Conservation (phyloP, 2,797 vertebrate genomes). For the Rallus crepitans region DNA sequence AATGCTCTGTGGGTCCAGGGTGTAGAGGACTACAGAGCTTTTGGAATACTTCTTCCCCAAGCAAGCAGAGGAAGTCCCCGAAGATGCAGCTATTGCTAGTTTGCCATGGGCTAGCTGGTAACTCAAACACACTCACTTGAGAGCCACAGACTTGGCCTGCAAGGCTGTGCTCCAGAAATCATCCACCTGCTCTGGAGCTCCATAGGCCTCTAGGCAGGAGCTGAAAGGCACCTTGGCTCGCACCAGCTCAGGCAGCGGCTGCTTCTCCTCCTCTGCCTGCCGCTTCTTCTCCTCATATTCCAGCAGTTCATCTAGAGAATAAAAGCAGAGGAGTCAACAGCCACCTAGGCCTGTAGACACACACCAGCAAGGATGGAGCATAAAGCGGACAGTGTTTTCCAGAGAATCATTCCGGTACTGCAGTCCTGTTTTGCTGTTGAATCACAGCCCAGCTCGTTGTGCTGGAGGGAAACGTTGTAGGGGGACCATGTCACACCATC, state of each 20-base stretch:
- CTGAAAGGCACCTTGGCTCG: constrained; percentile 96
- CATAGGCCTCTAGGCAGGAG: constrained; percentile 95
- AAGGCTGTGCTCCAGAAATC: constrained; percentile 99
- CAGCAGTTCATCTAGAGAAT: constrained; percentile 87
- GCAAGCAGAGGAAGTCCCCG: background rate
- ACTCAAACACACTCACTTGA: constrained; percentile 88
- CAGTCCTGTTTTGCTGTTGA: background rate
- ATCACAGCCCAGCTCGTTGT: background rate
- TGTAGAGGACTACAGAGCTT: background rate
- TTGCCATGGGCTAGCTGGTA: background rate
- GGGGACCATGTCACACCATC: background rate
- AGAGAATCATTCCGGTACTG: background rate
- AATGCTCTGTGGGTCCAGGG: background rate
- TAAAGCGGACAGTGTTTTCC: background rate
- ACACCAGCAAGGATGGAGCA: background rate
- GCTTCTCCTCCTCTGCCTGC: constrained; percentile 90
- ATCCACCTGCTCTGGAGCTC: constrained; percentile 94
- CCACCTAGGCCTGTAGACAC: background rate
- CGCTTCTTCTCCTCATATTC: constrained; percentile 93
- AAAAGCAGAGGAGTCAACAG: constrained; percentile 2
- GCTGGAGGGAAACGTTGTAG: background rate
- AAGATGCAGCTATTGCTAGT: background rate
- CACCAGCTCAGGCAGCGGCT: constrained; percentile 85
- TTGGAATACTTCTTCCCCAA: background rate
- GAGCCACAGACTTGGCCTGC: constrained; percentile 95